Conservation (phyloP, 2,888 invertebrate species). For the Cephus spinipes region DNA sequence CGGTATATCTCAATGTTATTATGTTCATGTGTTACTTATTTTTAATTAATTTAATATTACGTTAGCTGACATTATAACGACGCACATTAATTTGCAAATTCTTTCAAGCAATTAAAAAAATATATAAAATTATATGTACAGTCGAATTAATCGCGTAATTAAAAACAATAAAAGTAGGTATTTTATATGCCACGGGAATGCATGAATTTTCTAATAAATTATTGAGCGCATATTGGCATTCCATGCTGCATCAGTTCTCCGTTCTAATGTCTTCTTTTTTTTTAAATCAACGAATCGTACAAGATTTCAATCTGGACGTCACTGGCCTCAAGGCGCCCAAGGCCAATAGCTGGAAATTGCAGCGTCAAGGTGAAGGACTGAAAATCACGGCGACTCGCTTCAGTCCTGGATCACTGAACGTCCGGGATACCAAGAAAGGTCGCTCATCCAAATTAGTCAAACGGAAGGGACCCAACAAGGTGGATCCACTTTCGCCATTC, state of each 20-base stretch:
- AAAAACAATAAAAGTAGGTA: too few species aligned
- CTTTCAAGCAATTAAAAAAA: background rate
- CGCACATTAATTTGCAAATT: background rate
- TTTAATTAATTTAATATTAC: too few species aligned
- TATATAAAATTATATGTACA: background rate
- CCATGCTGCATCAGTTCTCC: background rate
- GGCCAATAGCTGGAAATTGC: background rate
- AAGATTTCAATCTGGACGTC: background rate
- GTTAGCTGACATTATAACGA: too few species aligned
- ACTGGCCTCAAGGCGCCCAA: background rate
- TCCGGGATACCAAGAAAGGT: background rate
- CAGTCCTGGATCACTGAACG: background rate
- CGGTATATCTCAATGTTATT: too few species aligned
- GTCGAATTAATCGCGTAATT: background rate
- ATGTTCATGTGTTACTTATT: too few species aligned
- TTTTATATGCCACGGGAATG: too few species aligned
- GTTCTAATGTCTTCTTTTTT: background rate
- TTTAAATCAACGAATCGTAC: background rate
- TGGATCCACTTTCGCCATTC: conserved; percentile 39
- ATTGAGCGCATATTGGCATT: background rate
- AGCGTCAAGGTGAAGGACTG: background rate
- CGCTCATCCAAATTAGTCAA: conserved; percentile 36
- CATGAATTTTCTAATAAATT: background rate
- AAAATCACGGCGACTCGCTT: background rate
- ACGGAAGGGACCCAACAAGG: conserved; percentile 39